Percentiles rank a stretch among this genome's conserved stretches.
These are phyloP conservation scores for Elephas maximus DNA, from an alignment of 2,113 vertebrate genomes.

Conservation along the genomic window DNA sequence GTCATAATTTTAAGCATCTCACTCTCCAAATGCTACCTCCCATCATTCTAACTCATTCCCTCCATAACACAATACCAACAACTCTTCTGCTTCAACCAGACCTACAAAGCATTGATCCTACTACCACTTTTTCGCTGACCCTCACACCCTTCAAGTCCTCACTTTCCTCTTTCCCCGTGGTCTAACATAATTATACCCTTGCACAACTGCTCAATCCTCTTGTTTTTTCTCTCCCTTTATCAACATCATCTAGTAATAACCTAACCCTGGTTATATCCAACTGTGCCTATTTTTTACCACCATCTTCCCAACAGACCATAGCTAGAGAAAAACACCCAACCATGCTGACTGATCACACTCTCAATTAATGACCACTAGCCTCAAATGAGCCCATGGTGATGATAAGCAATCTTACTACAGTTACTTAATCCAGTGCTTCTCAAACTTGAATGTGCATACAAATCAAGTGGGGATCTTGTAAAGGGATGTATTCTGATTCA, in stretches of 20 bases:
- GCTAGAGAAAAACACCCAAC: not conserved
- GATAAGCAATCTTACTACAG: not conserved
- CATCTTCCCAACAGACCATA: not conserved
- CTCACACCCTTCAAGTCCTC: not conserved
- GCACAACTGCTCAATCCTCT: not conserved
- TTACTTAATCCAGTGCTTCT: not conserved
- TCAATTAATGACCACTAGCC: not conserved
- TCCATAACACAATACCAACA: not conserved
- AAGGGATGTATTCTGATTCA: not conserved
- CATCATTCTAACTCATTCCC: not conserved
- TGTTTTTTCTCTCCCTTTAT: not conserved
- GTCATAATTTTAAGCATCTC: not conserved
- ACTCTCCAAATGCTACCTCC: not conserved
- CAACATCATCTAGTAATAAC: conserved; percentile 7
- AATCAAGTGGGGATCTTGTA: not conserved
- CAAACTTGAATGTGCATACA: not conserved
- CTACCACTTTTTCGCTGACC: not conserved
- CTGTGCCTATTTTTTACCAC: not conserved
- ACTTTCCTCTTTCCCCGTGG: not conserved
- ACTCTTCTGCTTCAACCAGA: not conserved
- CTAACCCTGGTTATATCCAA: not conserved
- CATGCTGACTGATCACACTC: not conserved
- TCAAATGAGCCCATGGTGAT: not conserved
- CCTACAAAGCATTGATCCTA: not conserved
- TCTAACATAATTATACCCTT: not conserved